phyloP scores from a whole-genome alignment of 2,888 invertebrate species.

The Laothoe populi region DNA sequence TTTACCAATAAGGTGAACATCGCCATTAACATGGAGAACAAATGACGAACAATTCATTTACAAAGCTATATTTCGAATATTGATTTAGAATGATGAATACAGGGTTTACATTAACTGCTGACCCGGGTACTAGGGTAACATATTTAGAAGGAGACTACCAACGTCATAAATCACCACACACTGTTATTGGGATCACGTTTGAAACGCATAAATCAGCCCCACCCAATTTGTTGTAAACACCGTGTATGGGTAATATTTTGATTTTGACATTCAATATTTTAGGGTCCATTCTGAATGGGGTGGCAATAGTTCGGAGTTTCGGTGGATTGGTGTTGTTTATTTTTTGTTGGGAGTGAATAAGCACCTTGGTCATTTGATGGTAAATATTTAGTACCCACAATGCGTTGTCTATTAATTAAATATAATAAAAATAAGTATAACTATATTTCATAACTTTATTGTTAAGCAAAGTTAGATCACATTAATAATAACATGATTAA shows the following conservation, averaged over 20 bases:
- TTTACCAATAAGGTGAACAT: too few relatives aligned
- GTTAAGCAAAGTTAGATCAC: too few relatives aligned
- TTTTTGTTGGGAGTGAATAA: too few relatives aligned
- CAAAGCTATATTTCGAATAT: too few relatives aligned
- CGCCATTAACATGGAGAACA: too few relatives aligned
- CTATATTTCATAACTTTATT: too few relatives aligned
- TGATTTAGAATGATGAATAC: neutral
- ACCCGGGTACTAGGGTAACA: constrained; percentile 6
- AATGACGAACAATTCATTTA: too few relatives aligned
- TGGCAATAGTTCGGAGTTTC: neutral
- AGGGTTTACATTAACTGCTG: neutral
- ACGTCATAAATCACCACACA: constrained; percentile 14
- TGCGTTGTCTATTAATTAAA: too few relatives aligned
- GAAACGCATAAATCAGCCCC: constrained; percentile 38
- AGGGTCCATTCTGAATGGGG: neutral
- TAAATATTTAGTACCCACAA: too few relatives aligned
- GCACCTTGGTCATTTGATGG: too few relatives aligned
- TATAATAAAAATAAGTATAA: too few relatives aligned
- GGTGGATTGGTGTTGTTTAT: neutral
- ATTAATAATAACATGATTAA: too few relatives aligned
- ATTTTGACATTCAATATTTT: constrained; percentile 38
- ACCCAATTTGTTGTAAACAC: constrained; percentile 42
- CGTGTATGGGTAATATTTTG: constrained; percentile 37
- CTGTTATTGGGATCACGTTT: constrained; percentile 36
- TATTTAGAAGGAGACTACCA: constrained; percentile 12